Percentiles rank a stretch among this genome's conserved stretches.
Conservation (phyloP, 2,797 vertebrate genomes). For the Cheirogaleus major region DNA sequence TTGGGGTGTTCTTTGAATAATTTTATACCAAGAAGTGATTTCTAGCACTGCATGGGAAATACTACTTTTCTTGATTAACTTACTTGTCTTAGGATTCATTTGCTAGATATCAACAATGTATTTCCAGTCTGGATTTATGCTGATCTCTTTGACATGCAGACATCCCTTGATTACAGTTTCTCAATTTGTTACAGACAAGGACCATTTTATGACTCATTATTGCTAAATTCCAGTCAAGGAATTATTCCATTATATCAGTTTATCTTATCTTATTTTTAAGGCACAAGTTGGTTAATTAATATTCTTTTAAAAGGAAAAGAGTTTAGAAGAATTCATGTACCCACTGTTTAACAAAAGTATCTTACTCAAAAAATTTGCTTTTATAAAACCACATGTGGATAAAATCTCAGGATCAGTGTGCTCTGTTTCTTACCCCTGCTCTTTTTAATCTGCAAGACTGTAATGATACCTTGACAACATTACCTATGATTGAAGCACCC, state of each 20-base stretch:
- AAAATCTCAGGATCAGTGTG: not conserved
- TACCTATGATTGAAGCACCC: not conserved
- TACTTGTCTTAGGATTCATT: not conserved
- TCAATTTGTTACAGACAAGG: not conserved
- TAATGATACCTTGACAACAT: not conserved
- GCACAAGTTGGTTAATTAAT: not conserved
- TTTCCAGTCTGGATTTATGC: not conserved
- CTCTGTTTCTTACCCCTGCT: not conserved
- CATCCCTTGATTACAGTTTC: not conserved
- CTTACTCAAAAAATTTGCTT: not conserved
- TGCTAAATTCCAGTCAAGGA: not conserved
- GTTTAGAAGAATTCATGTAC: not conserved
- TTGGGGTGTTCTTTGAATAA: accelerated
- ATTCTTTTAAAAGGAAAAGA: not conserved
- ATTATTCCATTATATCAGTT: not conserved
- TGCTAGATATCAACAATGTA: not conserved
- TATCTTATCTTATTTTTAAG: not conserved
- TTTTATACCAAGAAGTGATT: not conserved
- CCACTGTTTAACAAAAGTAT: not conserved
- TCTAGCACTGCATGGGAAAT: accelerated
- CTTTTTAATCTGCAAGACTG: not conserved
- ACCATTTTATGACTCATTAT: not conserved
- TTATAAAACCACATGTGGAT: not conserved
- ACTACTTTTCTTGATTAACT: not conserved
- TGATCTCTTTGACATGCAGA: not conserved